Evolutionary conservation across 2,113 vertebrate species (phyloP), one percentile per base, ranked within the genome.

Genomic region (Tretioscincus oriximinensis): DNA sequence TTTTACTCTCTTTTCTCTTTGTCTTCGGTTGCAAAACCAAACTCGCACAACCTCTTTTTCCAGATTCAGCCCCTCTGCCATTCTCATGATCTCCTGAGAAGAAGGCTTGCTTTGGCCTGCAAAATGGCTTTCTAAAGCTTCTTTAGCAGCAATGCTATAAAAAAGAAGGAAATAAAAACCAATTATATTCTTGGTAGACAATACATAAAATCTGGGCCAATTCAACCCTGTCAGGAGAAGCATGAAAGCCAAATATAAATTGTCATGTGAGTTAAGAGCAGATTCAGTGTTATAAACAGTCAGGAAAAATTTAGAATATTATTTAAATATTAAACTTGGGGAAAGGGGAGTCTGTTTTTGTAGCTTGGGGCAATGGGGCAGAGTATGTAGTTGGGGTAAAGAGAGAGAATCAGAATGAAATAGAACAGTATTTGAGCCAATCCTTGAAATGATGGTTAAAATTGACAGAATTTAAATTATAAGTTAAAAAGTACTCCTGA

Each of bases 21-120:
- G 98, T 78, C 98, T 96, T 66, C 98, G 94, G 90, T 99, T 99
- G 92, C 98, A 99, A 95, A 99, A 99, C 98, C 98, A 99, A 78
- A 99, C 98, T 89, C 98, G 95, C 54, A 99, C 98, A 41, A 99
- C 98, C 93, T 99, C 98, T 87, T 99, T 99, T 91, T 99, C 98
- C 73, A 99, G 95, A 83, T 97, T 98, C 73, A 99, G 96, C 49
- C 97, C 96, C 87, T 99, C 98, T 5, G 98, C 98, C 95, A 99
- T 97, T 51, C 97, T 92, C 87, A 98, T 95, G 60, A 99, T 99
- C 92, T 99, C 98, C 81, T 99, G 98, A 35, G 98, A 99, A 21
- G 98, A 98, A 0, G 98, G 98, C 81, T 99, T 99, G 79, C 94
- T 98, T 92, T 99, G 98, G 84, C 99, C 97, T 85, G 97, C 94